Evolutionary conservation across 2,113 vertebrate genomes (phyloP), one percentile per base, ranked within the genome.

Genomic region (Lasiurus cinereus): DNA sequence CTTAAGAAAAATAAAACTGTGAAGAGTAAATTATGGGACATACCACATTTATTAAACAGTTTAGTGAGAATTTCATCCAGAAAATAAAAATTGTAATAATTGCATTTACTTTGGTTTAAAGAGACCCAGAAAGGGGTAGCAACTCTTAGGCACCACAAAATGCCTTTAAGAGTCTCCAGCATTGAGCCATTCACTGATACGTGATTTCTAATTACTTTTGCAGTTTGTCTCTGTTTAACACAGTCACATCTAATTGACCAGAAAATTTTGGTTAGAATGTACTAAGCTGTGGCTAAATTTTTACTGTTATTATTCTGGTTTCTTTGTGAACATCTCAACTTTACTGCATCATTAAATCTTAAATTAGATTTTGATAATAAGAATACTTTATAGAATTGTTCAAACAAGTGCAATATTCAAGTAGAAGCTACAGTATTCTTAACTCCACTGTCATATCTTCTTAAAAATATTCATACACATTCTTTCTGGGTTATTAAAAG

Each of bases 191-290:
- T 98, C 82, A 59, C 74, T 97, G 97, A 97, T 89, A 62, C 74
- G 79, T 93, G 96, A 96, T 94, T 97, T 97, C 97, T 98, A 98
- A 98, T 98, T 98, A 98, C 85, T 96, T 94, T 73, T 97, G 88
- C 93, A 98, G 86, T 98, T 97, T 97, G 90, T 98, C 98, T 98
- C 96, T 98, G 96, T 98, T 98, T 93, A 97, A 97, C 76, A 97
- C 94, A 97, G 97, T 98, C 96, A 98, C 97, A 97, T 97, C 96
- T 98, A 98, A 98, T 98, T 98, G 98, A 96, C 97, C 97, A 98
- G 97, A 98, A 98, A 97, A 95, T 97, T 98, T 98, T 94, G 64
- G 96, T 97, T 97, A 95, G 90, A 97, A 97, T 69, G 0, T 96
- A 97, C 87, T 94, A 96, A 94, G 67, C 94, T 93, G 48, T 96